Conservation (phyloP, 1,140 invertebrate species). For the Eurosta solidaginis region DNA sequence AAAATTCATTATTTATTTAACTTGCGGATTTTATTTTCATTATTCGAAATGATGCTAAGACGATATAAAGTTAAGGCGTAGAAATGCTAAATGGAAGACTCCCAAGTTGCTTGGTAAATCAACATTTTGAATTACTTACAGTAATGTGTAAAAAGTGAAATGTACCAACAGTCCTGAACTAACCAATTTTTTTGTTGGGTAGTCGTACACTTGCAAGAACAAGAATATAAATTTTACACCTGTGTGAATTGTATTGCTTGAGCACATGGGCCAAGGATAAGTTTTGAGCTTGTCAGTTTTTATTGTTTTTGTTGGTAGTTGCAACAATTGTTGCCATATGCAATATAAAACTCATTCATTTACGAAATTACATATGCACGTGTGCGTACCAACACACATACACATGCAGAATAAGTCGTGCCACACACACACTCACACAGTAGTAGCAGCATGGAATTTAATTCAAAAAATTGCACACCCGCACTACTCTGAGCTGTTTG, state of each 20-base stretch:
- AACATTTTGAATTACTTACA: too few relatives aligned
- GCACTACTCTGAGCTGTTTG: background rate
- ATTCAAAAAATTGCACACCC: background rate
- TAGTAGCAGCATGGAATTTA: background rate
- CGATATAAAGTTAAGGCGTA: too few relatives aligned
- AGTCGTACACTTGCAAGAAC: background rate
- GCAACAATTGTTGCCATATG: slow-evolving; percentile 19
- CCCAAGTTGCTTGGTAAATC: too few relatives aligned
- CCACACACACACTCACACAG: background rate
- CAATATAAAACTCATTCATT: background rate
- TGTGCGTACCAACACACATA: background rate
- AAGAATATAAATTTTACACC: background rate
- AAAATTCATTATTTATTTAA: too few relatives aligned
- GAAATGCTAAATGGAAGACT: too few relatives aligned
- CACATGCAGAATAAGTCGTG: background rate
- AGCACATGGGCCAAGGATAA: slow-evolving; percentile 20
- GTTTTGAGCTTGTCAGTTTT: background rate
- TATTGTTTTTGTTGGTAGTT: too few relatives aligned
- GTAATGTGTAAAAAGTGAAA: too few relatives aligned
- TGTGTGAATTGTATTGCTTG: slow-evolving; percentile 10
- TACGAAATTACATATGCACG: background rate
- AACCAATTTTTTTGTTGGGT: too few relatives aligned
- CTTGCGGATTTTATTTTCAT: too few relatives aligned
- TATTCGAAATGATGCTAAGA: too few relatives aligned
- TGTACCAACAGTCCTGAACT: too few relatives aligned